Conservation (phyloP, 2,888 invertebrate genomes). For the Megamerina dolium region DNA sequence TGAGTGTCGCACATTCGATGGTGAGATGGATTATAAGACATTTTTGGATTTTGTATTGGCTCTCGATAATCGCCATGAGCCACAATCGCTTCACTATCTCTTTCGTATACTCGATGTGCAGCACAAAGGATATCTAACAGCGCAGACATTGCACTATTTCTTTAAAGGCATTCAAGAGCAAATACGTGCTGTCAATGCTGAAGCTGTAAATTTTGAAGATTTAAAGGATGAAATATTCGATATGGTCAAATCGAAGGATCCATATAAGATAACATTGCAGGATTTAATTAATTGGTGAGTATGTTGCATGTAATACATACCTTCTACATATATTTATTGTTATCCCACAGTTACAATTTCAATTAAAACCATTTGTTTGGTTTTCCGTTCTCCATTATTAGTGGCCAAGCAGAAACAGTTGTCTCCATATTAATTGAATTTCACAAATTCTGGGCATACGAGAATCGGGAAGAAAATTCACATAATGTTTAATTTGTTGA, state of each 20-base stretch:
- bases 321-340: neutral
- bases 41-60: conserved; percentile 92
- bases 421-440: conserved; percentile 91
- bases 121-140: conserved; percentile 78
- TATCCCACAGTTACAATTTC: conserved; percentile 1
- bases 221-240: conserved; percentile 97
- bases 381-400: conserved; percentile 50
- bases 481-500: conserved; percentile 36
- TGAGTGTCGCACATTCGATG: conserved; percentile 90
- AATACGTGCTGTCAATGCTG: conserved; percentile 81
- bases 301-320: neutral
- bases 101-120: conserved; percentile 89
- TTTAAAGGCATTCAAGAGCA: conserved; percentile 91
- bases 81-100: conserved; percentile 84
- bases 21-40: conserved; percentile 95
- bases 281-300: conserved; percentile 71
- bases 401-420: conserved; percentile 90
- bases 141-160: conserved; percentile 87
- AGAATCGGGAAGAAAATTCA: conserved; percentile 69
- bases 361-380: conserved; percentile 11
- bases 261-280: conserved; percentile 74
- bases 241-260: conserved; percentile 88
- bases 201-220: conserved; percentile 85
- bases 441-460: conserved; percentile 95
- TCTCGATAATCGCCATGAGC: conserved; percentile 84